A percentile compares a stretch with the other conserved stretches of the same genome.
These are phyloP conservation scores for Pedetes capensis DNA, from an alignment of 2,113 vertebrate genomes.

Conservation along the genomic window DNA sequence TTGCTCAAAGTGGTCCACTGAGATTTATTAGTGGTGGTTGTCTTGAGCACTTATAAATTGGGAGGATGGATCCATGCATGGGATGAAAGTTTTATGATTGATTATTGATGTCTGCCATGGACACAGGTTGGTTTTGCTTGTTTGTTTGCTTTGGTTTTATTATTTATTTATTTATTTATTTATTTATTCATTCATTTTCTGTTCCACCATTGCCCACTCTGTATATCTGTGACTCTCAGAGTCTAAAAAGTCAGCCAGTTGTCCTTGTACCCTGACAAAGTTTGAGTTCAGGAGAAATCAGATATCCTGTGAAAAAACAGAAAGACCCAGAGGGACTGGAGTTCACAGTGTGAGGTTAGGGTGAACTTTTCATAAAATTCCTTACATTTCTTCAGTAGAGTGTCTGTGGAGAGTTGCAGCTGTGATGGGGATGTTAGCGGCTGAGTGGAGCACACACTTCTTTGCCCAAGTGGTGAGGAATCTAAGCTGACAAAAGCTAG, in stretches of 20 bases:
- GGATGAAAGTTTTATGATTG: not conserved
- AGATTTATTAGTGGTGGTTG: not conserved
- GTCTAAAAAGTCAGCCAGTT: constrained; percentile 27
- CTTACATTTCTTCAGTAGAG: constrained; percentile 58
- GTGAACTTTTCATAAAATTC: constrained; percentile 62
- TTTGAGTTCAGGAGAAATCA: constrained; percentile 59
- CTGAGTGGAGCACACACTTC: not conserved
- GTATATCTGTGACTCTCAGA: not conserved
- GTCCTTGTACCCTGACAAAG: constrained; percentile 40
- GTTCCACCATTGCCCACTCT: not conserved
- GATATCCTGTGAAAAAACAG: constrained; percentile 70
- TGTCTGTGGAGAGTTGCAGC: constrained; percentile 53
- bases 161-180: not conserved
- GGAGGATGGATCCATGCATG: not conserved
- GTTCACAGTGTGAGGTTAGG: constrained; percentile 68
- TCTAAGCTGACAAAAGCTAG: constrained; percentile 37
- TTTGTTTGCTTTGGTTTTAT: not conserved
- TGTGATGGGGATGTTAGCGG: constrained; percentile 41
- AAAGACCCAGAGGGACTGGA: not conserved
- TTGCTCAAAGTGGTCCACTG: not conserved
- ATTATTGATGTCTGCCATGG: constrained; percentile 59
- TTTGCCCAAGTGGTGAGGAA: not conserved
- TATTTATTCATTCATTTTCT: not conserved
- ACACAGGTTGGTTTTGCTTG: not conserved
- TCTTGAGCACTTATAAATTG: not conserved